Evolutionary conservation across 1,140 invertebrate genomes (phyloP).

Genomic region (Dryas iulia): DNA sequence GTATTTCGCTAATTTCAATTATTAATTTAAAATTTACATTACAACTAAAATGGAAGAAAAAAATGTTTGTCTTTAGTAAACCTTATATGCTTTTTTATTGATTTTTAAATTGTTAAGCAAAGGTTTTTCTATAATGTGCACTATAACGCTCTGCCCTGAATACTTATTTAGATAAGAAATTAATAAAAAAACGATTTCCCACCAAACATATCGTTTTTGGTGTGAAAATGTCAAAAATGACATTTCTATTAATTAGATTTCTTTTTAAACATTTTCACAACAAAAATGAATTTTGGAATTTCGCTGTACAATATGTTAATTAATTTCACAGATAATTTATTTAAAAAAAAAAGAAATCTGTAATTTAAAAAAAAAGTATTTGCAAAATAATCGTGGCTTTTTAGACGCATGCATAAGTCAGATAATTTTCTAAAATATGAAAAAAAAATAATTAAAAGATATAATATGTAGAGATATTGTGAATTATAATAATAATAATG

Average conservation of each 20-base stretch:
- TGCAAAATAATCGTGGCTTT: background rate
- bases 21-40: too few species aligned
- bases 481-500: background rate
- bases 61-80: background rate
- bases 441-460: background rate
- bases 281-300: background rate
- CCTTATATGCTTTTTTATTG: background rate
- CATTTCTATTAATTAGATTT: background rate
- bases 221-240: background rate
- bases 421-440: background rate
- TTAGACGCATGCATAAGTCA: background rate
- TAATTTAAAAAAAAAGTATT: background rate
- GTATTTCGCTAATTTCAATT: too few species aligned
- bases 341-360: background rate
- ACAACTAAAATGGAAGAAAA: too few species aligned
- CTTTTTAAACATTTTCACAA: background rate
- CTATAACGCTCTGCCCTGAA: constrained; percentile 43
- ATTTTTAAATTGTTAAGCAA: background rate
- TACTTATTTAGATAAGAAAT: constrained; percentile 29
- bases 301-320: background rate
- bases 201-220: constrained; percentile 1
- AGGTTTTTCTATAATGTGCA: constrained; percentile 25
- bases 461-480: background rate
- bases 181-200: constrained; percentile 6
- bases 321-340: background rate